Conservation (phyloP, 2,113 vertebrate genomes). For the Tachycineta bicolor region DNA sequence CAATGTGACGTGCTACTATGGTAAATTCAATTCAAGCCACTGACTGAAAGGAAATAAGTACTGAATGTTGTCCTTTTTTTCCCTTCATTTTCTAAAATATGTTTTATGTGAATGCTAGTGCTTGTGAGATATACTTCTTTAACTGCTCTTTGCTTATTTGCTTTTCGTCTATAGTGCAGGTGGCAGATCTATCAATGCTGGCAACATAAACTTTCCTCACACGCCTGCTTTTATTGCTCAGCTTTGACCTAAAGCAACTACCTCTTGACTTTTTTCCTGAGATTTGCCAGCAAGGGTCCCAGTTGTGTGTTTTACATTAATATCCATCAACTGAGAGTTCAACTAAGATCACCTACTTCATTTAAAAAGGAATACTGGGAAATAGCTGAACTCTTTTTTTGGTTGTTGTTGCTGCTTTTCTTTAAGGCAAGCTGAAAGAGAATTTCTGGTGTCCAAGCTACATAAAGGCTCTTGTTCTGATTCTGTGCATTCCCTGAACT, state of each 20-base stretch:
- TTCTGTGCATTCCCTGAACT: neutral
- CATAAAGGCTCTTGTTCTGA: neutral
- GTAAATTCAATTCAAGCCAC: slow-evolving; percentile 62
- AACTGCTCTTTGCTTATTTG: neutral
- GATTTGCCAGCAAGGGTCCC: slow-evolving; percentile 9
- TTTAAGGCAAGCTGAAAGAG: slow-evolving; percentile 22
- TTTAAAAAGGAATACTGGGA: slow-evolving; percentile 1
- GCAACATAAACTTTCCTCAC: neutral
- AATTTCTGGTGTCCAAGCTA: neutral
- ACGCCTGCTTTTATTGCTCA: neutral
- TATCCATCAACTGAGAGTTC: neutral
- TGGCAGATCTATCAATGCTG: neutral
- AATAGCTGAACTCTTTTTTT: neutral
- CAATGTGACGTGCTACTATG: slow-evolving; percentile 55
- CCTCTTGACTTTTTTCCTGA: neutral
- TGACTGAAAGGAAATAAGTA: slow-evolving; percentile 57
- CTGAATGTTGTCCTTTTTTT: neutral
- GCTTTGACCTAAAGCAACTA: neutral
- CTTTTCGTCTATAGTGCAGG: neutral
- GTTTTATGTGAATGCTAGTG: neutral
- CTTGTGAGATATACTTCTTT: neutral
- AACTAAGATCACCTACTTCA: neutral
- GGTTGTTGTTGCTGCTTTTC: neutral
- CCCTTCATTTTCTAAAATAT: slow-evolving; percentile 16
- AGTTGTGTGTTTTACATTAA: neutral